Base-by-base conservation (phyloP, 2,888 invertebrate genomes). In the Apodemia zela region DNA sequence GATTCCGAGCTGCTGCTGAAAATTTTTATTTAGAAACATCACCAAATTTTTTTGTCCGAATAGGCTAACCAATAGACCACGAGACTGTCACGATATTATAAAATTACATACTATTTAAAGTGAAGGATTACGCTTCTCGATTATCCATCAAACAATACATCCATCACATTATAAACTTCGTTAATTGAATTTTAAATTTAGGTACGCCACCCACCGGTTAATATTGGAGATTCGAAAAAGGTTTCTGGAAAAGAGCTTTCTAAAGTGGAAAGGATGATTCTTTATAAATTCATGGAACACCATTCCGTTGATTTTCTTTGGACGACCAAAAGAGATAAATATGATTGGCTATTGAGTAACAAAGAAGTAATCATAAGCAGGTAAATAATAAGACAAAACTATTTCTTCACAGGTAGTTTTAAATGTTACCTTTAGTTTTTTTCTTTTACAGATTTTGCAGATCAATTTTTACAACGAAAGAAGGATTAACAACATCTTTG, bases 381-480 rank as follows among this genome's bases (percentile, higher is more conserved):
- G 92, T 92, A 82, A 67, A 59, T 63, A 38, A 47, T 17, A n/a
- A 2, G 17, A n/a, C 6, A 45, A 17, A 47, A 5, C 5, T 47
- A 17, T 45, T 47, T 8, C 11, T 17, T 47, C 17, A 17, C 8
- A 47, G 8, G 2, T 17, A 47, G 8, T 47, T 17, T 47, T 47
- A 17, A 47, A n/a, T n/a, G 7, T 47, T 7, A 47, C 45, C 6
- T n/a, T 45, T n/a, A 49, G 35, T 54, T 13, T 57, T 18, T 47
- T 58, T 25, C 60, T 15, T 63, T 94, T 96, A 75, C 71, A 95
- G 98, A 75, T 98, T 96, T 83, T 95, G 95, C 71, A 94, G 96
- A 74, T 97, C 97, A 0, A 93, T 96, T 62, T 98, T 98, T 79
- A 98, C 98, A 0, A 97, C 98, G 0, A 98, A 98, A 93, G 98